phyloP scores from a whole-genome alignment of 1,140 invertebrate genomes.

The Solenopsis fugax region DNA sequence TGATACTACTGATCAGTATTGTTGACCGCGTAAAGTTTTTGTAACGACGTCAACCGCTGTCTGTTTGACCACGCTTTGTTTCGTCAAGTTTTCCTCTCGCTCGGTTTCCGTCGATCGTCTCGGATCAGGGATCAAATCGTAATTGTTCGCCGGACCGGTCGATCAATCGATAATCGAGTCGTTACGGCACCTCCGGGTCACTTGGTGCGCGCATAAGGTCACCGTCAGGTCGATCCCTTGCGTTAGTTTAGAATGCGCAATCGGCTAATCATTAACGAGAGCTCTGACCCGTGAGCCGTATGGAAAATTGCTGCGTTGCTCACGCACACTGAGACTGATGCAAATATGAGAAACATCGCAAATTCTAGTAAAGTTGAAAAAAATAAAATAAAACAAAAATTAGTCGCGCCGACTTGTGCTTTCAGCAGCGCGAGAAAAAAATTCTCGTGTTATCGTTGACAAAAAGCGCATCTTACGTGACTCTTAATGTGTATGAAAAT shows the following conservation, averaged over 20 bases:
- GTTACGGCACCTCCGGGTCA: not conserved
- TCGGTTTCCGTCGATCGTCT: not conserved
- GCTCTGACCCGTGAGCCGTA: conserved; percentile 39
- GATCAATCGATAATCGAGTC: not conserved
- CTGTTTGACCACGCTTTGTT: not conserved
- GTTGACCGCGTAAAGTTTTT: too few species aligned
- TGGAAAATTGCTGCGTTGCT: conserved; percentile 49
- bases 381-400: not conserved
- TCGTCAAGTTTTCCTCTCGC: not conserved
- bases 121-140: not conserved
- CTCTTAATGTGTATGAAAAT: not conserved
- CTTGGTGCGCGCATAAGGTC: conserved; percentile 1
- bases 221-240: not conserved
- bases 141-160: not conserved
- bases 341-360: conserved; percentile 22
- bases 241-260: conserved; percentile 31
- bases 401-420: not conserved
- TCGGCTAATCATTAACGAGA: conserved; percentile 12
- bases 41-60: not conserved
- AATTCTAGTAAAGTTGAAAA: not conserved
- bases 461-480: not conserved
- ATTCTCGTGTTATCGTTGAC: not conserved
- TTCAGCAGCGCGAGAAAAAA: not conserved
- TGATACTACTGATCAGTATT: too few species aligned
- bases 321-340: not conserved